Evolutionary conservation across 2,797 vertebrate genomes (phyloP).

Genomic region (Phataginus tricuspis): DNA sequence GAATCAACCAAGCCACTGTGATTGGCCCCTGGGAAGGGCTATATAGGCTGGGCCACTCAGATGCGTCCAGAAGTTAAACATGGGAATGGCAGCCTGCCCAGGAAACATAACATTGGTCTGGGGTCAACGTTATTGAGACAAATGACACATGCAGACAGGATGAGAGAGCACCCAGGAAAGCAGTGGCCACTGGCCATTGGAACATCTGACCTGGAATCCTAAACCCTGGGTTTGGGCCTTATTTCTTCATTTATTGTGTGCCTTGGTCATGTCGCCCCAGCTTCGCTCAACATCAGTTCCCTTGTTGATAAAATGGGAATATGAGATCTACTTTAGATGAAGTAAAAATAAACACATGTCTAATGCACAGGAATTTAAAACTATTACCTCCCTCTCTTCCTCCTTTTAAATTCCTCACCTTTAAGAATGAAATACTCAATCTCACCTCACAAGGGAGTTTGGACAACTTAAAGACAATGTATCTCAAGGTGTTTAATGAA

Average conservation of each 20-base stretch:
- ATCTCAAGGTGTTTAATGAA: conserved; percentile 28
- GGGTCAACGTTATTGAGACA: not conserved
- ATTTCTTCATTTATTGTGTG: not conserved
- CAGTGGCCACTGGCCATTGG: not conserved
- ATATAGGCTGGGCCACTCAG: not conserved
- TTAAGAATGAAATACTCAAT: not conserved
- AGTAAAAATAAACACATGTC: not conserved
- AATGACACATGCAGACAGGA: not conserved
- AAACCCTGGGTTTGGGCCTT: not conserved
- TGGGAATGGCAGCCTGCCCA: not conserved
- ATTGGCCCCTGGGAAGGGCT: not conserved
- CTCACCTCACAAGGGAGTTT: not conserved
- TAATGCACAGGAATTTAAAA: not conserved
- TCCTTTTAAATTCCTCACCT: conserved; percentile 20
- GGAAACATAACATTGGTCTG: not conserved
- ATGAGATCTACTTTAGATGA: not conserved
- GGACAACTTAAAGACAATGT: not conserved
- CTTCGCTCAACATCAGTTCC: not conserved
- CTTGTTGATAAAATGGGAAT: not conserved
- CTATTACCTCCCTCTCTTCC: not conserved
- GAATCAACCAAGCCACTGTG: not conserved
- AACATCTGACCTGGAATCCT: not conserved
- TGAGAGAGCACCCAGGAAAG: not conserved
- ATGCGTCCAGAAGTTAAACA: not conserved
- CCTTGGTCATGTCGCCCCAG: not conserved